Percentiles rank a stretch among this genome's conserved stretches.
These are phyloP conservation scores for Simalia tracyae DNA, from an alignment of 2,797 vertebrate species.

Conservation along the genomic window DNA sequence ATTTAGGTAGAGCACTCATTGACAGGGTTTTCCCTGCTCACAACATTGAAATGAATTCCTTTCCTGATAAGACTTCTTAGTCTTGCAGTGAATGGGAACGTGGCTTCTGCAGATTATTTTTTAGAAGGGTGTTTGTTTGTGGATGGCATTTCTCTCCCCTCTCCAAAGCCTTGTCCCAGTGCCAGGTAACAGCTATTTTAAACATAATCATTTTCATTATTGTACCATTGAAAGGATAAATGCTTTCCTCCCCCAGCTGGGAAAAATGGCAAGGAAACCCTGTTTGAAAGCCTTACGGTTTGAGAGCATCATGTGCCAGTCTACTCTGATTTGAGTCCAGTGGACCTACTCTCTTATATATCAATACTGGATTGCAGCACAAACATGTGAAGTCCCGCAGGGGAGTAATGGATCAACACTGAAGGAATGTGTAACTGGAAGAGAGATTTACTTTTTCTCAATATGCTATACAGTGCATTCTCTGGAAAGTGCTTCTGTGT, in stretches of 20 bases:
- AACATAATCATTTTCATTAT: background rate
- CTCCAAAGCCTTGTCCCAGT: background rate
- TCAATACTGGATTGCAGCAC: background rate
- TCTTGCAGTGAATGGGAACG: background rate
- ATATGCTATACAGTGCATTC: conserved; percentile 20
- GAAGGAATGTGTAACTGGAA: conserved; percentile 9
- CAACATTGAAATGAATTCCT: background rate
- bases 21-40: background rate
- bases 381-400: background rate
- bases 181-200: background rate
- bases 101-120: background rate
- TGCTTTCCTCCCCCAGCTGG: background rate
- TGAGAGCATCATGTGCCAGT: background rate
- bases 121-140: background rate
- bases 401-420: background rate
- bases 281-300: background rate
- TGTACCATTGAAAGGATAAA: background rate
- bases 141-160: background rate
- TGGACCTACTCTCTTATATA: background rate
- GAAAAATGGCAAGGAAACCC: background rate
- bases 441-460: conserved; percentile 17
- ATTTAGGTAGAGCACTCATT: background rate
- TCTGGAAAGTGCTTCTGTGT: background rate
- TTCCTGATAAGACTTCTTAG: background rate
- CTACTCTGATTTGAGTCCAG: background rate